Evolutionary conservation across 2,888 invertebrate genomes (phyloP).

Genomic region (Elegia similella): DNA sequence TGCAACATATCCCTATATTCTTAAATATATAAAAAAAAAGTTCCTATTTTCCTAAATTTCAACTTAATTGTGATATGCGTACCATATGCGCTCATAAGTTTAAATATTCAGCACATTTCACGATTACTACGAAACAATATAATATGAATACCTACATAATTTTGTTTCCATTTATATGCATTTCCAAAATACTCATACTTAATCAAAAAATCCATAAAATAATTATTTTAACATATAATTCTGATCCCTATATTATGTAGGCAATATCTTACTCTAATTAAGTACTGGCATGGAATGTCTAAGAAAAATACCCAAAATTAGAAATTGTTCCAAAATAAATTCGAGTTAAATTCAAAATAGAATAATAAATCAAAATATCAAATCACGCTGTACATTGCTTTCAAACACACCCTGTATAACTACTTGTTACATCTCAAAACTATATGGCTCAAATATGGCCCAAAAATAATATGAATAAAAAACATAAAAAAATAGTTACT

Average conservation of each 20-base stretch:
- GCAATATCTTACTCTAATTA: conserved; percentile 37
- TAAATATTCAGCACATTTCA: no score
- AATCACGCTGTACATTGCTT: conserved; percentile 5
- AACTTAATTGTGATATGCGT: no score
- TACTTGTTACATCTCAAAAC: conserved; percentile 13
- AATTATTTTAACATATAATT: background rate
- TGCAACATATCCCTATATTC: no score
- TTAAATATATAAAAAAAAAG: no score
- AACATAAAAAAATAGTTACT: conserved; percentile 23
- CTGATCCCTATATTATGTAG: background rate
- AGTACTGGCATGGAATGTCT: conserved; percentile 66
- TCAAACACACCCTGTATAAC: conserved; percentile 11
- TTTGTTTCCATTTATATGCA: no score
- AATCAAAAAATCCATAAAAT: background rate
- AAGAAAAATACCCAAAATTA: conserved; percentile 18
- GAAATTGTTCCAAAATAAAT: conserved; percentile 6
- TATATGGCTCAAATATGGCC: conserved; percentile 28
- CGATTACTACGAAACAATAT: no score
- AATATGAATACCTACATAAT: no score
- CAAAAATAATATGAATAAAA: conserved; percentile 22
- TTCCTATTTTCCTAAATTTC: no score
- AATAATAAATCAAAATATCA: background rate
- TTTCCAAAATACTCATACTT: background rate
- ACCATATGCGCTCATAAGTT: no score
- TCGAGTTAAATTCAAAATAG: background rate